phyloP scores from a whole-genome alignment of 2,797 vertebrate genomes.

The Telmatherina bonti region DNA sequence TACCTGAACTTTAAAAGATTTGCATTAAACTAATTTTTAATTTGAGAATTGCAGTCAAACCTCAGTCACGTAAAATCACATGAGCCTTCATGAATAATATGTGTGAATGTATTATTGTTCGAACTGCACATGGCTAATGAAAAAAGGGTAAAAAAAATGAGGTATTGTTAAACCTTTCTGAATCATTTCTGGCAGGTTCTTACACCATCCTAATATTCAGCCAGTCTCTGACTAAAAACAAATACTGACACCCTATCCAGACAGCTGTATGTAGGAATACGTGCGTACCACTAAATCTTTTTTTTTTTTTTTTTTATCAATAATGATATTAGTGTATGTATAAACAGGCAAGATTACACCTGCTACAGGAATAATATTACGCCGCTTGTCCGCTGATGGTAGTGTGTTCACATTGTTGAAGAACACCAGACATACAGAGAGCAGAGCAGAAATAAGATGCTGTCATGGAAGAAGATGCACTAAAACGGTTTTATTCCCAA shows the following conservation, averaged over 20 bases:
- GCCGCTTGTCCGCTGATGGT: too few relatives aligned
- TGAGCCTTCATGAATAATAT: not conserved
- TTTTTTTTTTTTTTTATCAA: conserved; percentile 57
- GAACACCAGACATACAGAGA: too few relatives aligned
- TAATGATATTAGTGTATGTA: conserved; percentile 59
- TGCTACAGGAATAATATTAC: not conserved
- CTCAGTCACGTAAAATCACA: not conserved
- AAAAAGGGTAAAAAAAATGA: conserved; percentile 8
- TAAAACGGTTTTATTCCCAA: too few relatives aligned
- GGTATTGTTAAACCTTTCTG: conserved; percentile 27
- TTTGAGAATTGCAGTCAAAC: not conserved
- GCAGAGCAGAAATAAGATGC: too few relatives aligned
- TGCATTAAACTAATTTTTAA: conserved; percentile 5
- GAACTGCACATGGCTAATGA: conserved; percentile 4
- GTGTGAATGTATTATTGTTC: not conserved
- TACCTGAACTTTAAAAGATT: not conserved
- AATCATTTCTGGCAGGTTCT: conserved; percentile 49
- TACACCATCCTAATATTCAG: conserved; percentile 67
- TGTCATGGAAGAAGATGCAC: too few relatives aligned
- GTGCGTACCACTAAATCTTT: conserved; percentile 74
- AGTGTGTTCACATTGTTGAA: too few relatives aligned
- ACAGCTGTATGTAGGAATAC: conserved; percentile 68
- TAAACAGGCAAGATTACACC: conserved; percentile 25
- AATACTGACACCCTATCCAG: conserved; percentile 65
- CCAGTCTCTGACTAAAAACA: conserved; percentile 67